Evolutionary conservation across 2,797 vertebrate genomes (phyloP).

Genomic region (Hirundo rustica): DNA sequence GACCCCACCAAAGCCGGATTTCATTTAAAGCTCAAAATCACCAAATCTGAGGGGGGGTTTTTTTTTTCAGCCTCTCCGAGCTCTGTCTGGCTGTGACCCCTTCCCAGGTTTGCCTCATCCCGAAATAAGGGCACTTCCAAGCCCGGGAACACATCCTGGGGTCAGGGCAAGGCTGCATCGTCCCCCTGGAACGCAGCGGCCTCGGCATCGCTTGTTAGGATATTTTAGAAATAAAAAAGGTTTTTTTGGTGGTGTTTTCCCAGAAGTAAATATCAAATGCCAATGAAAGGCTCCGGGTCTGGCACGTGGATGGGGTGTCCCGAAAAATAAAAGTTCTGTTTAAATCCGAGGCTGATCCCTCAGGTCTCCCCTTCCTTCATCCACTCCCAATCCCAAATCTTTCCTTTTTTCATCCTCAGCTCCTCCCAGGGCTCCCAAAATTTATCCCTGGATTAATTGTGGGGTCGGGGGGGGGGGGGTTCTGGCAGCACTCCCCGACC

Average conservation of each 20-base stretch:
- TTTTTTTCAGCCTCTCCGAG: not conserved
- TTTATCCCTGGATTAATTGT: not conserved
- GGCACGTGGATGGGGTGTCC: not conserved
- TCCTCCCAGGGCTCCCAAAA: not conserved
- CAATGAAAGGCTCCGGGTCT: no score
- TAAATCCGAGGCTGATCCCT: not conserved
- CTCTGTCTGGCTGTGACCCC: not conserved
- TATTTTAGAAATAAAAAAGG: not conserved
- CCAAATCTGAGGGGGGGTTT: not conserved
- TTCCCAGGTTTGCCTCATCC: not conserved
- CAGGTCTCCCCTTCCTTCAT: not conserved
- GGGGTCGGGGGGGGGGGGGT: not conserved
- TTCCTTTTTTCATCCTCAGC: not conserved
- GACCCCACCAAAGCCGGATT: not conserved
- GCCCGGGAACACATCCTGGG: not conserved
- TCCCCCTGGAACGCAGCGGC: not conserved
- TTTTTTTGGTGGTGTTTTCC: no score
- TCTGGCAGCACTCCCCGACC: not conserved
- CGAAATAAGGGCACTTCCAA: not conserved
- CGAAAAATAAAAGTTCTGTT: not conserved
- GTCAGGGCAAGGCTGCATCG: conserved; percentile 1
- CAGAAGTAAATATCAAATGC: no score
- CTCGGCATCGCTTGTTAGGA: not conserved
- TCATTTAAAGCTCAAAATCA: not conserved
- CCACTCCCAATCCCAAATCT: not conserved